Base-by-base conservation (phyloP, 2,797 vertebrate species). In the Synaphobranchus kaupii region DNA sequence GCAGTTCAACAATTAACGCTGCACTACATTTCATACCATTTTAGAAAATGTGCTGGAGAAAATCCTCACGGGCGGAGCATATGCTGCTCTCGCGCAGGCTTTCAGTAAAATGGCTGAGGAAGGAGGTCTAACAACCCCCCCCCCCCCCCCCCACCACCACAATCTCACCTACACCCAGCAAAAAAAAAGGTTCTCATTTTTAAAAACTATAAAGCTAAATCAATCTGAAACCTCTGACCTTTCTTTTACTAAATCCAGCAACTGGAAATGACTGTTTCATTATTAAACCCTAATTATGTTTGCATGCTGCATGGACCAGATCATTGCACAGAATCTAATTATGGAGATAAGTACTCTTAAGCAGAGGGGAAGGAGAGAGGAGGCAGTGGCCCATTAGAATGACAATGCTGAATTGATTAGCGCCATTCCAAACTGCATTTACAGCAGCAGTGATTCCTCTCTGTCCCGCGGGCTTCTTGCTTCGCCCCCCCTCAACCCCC, bases 391-490 rank as follows among this genome's bases (percentile, higher is more conserved):
- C 86, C 87, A 91, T 92, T 91, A 92, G 88, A 93, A 92, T 92
- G 92, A 95, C 94, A 94, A 94, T 91, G 92, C 92, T 92, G 93
- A 95, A 95, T 93, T 95, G 95, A 96, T 95, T 94, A 95, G 93
- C 93, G 93, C 92, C 93, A 94, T 94, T 94, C 94, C 93, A 90
- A 81, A 88, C 92, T 93, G 93, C 91, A 91, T 92, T 91, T 31
- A 90, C 92, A 91, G 85, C 86, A 83, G 80, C 84, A 73, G 93
- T 92, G 93, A 93, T 95, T 93, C 95, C 94, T 93, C 92, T 91
- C 89, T 92, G 92, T 92, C 90, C 94, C 90, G 92, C 92, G 92
- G 94, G 94, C 93, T 94, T 93, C 94, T 68, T 73, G 94, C 93
- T 93, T 82, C 89, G 90, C 63, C 39, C 39, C 39, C 39, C 39